These are phyloP conservation scores for Phocoena phocoena DNA, from an alignment of 2,113 vertebrate species.

Conservation along the genomic window DNA sequence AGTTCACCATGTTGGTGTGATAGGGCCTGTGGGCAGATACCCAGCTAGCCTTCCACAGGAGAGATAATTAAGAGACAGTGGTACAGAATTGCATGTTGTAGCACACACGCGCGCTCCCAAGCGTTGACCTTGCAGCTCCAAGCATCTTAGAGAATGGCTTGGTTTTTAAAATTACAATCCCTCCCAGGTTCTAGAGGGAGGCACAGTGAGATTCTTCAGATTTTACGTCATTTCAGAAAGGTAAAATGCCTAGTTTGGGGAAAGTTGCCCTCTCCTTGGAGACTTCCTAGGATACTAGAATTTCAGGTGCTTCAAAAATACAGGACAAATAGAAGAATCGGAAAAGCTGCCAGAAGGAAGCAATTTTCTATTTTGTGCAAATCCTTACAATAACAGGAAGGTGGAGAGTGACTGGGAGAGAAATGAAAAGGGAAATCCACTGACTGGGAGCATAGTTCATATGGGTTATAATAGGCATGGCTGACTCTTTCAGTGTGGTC, in stretches of 20 bases:
- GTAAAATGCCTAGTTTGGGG: background rate
- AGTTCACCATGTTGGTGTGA: constrained; percentile 70
- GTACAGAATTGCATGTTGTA: constrained; percentile 51
- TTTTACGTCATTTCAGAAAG: background rate
- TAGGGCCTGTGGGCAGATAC: constrained; percentile 77
- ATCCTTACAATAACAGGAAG: background rate
- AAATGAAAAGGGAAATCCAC: background rate
- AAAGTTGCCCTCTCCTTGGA: background rate
- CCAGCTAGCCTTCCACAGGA: constrained; percentile 76
- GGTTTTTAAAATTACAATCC: constrained; percentile 75
- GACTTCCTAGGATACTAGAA: constrained; percentile 8
- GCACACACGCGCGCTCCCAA: constrained; percentile 2
- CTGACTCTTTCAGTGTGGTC: background rate
- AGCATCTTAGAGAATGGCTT: constrained; percentile 50
- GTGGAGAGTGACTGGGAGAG: background rate
- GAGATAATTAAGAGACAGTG: constrained; percentile 79
- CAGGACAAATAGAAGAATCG: constrained; percentile 20
- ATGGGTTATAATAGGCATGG: background rate
- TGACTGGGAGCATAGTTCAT: background rate
- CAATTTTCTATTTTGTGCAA: background rate
- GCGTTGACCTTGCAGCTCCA: constrained; percentile 76
- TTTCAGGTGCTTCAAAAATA: constrained; percentile 44
- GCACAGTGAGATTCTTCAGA: background rate
- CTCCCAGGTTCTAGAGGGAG: constrained; percentile 56
- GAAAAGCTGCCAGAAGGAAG: constrained; percentile 66